phyloP scores from a whole-genome alignment of 2,888 invertebrate genomes.

The Acleris emargana region DNA sequence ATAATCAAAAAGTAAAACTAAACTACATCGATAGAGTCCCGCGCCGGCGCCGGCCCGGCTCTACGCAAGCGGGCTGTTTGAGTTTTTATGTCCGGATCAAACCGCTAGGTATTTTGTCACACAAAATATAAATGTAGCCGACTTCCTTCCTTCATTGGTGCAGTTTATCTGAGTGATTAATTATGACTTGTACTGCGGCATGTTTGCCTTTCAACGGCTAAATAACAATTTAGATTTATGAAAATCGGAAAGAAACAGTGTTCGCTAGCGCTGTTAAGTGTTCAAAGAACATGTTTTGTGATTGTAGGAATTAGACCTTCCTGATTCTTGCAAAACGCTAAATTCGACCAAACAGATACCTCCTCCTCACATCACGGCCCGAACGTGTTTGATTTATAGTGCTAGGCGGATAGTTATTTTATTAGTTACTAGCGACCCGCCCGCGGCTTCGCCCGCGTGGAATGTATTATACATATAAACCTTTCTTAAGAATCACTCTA shows the following conservation, averaged over 20 bases:
- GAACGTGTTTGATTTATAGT: too few relatives aligned
- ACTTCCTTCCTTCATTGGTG: constrained; percentile 82
- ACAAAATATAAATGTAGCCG: constrained; percentile 82
- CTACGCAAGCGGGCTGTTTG: constrained; percentile 65
- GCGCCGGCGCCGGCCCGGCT: constrained; percentile 40
- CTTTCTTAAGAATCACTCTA: too few relatives aligned
- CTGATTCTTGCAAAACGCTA: too few relatives aligned
- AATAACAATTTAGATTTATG: constrained; percentile 45
- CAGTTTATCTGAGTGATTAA: constrained; percentile 81
- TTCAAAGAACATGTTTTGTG: not conserved
- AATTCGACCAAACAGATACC: too few relatives aligned
- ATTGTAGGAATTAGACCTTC: not conserved
- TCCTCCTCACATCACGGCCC: too few relatives aligned
- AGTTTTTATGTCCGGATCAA: constrained; percentile 83
- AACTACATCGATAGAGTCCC: constrained; percentile 30
- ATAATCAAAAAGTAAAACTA: too few relatives aligned
- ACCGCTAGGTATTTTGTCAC: constrained; percentile 82
- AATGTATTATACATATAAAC: too few relatives aligned
- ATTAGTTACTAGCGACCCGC: too few relatives aligned
- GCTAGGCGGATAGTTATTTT: too few relatives aligned
- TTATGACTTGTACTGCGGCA: constrained; percentile 61
- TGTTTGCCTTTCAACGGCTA: constrained; percentile 59
- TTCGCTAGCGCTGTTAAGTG: not conserved
- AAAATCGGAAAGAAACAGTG: constrained; percentile 19
- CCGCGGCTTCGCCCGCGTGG: too few relatives aligned